Base-by-base conservation (phyloP, 2,888 invertebrate genomes). In the Cheilosia vernalis region DNA sequence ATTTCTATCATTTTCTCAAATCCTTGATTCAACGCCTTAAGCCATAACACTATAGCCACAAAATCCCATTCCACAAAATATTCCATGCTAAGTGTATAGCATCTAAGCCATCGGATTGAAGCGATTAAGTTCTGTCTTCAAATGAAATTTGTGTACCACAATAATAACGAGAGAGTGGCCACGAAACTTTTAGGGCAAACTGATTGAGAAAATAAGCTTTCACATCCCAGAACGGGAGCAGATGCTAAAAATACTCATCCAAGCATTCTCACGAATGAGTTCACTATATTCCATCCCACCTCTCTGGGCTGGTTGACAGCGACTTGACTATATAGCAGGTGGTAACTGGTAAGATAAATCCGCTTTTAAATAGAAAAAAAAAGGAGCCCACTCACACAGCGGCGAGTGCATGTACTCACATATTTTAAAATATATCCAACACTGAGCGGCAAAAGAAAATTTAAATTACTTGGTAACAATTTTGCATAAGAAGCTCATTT, bases 381-480 rank as follows among this genome's bases (percentile, higher is more conserved):
- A 21, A 56, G 24, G 5, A 27, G 13, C n/a, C 42, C 42, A 53
- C 19, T 10, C 9, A 21, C 40, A 61, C 40, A 53, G 30, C 5
- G 27, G 7, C 13, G 51, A 51, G 24, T 51, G 51, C 51, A 51
- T 51, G 24, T 27, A n/a, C 19, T 47, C 19, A 47, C 15, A 24
- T 24, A 21, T 47, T 47, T 47, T 47, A 49, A 24, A n/a, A 44
- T 24, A n/a, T 30, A 30, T 30, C 7, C 2, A 24, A 24, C 51
- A 24, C 21, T 6, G 21, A 40, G 30, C 30, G 17, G 24, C 19
- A 49, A 9, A 67, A 33, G 30, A 24, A 77, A 82, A 78, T 67
- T 83, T 78, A 78, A 73, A 78, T 78, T 78, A 83, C 67, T 83
- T 66, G 70, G 70, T 47, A 76, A 72, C 33, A 72, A 55, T 64